Evolutionary conservation across 2,888 invertebrate species (phyloP).

Genomic region (Seira ritae): DNA sequence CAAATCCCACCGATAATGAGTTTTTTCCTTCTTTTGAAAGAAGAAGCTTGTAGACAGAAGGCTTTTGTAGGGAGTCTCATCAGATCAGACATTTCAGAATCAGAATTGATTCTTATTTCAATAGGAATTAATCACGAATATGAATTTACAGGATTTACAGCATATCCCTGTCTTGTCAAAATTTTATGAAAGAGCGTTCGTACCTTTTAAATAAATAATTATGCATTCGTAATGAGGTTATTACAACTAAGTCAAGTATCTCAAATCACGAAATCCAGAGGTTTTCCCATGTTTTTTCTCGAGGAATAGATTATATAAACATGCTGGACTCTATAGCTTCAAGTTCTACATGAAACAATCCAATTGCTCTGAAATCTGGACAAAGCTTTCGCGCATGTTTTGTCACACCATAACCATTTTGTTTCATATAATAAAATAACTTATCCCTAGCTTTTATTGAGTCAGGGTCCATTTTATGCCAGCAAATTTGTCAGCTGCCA

Average conservation of each 20-base stretch:
- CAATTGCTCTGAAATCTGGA: background rate
- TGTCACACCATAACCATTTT: no score
- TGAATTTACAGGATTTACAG: no score
- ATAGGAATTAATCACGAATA: no score
- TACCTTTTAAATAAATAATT: background rate
- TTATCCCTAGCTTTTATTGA: background rate
- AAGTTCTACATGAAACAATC: background rate
- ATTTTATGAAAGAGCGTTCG: no score
- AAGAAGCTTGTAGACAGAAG: no score
- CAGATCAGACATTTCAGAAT: no score
- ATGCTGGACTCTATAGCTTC: background rate
- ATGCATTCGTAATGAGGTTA: background rate
- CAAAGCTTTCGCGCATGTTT: background rate
- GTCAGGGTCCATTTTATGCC: background rate
- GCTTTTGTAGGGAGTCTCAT: no score
- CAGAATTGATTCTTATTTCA: no score
- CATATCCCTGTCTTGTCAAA: no score
- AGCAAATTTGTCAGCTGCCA: background rate
- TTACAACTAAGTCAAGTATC: background rate
- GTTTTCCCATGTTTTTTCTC: no score
- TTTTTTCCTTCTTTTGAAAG: constrained; percentile 53
- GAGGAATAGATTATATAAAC: no score
- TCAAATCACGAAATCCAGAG: background rate
- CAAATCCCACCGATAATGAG: constrained; percentile 67
- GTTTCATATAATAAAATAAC: background rate